Evolutionary conservation across 2,797 vertebrate species (phyloP).

Genomic region (Nannoperca obscura): DNA sequence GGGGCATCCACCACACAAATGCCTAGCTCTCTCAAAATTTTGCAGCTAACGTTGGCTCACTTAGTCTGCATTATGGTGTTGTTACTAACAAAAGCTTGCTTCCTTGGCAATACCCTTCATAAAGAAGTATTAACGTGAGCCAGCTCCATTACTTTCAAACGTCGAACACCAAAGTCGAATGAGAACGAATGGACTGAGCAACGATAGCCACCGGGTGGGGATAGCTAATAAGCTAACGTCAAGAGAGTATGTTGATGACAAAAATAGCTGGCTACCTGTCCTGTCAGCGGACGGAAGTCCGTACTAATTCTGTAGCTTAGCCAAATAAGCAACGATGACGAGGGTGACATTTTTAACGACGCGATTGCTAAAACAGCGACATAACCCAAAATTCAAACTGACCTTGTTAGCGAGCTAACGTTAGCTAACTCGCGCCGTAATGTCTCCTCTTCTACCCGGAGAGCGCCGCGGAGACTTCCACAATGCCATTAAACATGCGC

Average conservation of each 20-base stretch:
- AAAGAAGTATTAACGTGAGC: not conserved
- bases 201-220: constrained; percentile 50
- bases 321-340: not conserved
- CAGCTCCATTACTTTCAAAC: constrained; percentile 33
- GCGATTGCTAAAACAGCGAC: not conserved
- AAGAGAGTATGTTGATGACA: constrained; percentile 15
- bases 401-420: constrained; percentile 85
- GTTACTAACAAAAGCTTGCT: not conserved
- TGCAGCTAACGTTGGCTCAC: not conserved
- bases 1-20: constrained; percentile 42
- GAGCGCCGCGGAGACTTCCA: constrained; percentile 65
- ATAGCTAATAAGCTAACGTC: constrained; percentile 70
- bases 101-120: not conserved
- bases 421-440: constrained; percentile 76
- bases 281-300: constrained; percentile 2
- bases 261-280: constrained; percentile 44
- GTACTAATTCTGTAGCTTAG: not conserved
- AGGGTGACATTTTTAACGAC: not conserved
- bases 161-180: constrained; percentile 41
- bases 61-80: not conserved
- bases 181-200: constrained; percentile 30
- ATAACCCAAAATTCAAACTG: constrained; percentile 72
- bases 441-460: constrained; percentile 69
- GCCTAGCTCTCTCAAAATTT: constrained; percentile 14
- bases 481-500: constrained; percentile 74